Evolutionary conservation across 2,113 vertebrate species (phyloP), one percentile per base, ranked within the genome.

Genomic region (Typhlomys cinereus): DNA sequence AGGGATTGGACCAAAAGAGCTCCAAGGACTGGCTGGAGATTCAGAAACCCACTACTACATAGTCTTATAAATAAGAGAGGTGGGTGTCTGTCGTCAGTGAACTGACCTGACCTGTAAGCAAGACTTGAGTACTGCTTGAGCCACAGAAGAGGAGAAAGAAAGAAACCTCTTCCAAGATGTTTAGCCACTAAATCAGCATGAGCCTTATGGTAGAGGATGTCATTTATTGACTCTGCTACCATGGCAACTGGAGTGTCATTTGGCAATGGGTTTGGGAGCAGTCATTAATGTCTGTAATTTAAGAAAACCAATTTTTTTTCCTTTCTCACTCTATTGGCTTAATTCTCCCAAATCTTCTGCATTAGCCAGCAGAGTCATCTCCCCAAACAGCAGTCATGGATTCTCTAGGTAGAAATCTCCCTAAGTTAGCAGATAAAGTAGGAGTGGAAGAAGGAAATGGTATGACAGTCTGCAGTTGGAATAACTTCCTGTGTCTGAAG

Each of bases 281-380:
- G 59, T 75, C 86, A 70, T 93, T 71, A 87, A 69, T 44, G 57
- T 62, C 80, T 90, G 12, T 73, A 89, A 95, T 94, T 93, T 83
- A 96, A 93, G 75, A 92, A 82, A 94, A 95, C 92, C 39, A 79
- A 66, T 57, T 89, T 89, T n/a, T n/a, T n/a, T 87, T 95, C 66
- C 36, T 92, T 92, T 91, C 90, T 85, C 34, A 82, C 36, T 48
- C 4, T 88, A 70, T 89, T 84, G n/a, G 29, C 15, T 86, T 94
- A 88, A 84, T 92, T 95, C 50, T 94, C 52, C 41, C 36, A 80
- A n/a, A 36, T 76, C 64, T 93, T 59, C 66, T 67, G 59, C 52
- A 80, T 92, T 61, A 89, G 64, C 59, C 71, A 48, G 90, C 57
- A 84, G 75, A 88, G 78, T 17, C 3, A 76, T 31, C 71, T 83